Evolutionary conservation across 2,888 invertebrate species (phyloP).

Genomic region (Ophion obscuratus): DNA sequence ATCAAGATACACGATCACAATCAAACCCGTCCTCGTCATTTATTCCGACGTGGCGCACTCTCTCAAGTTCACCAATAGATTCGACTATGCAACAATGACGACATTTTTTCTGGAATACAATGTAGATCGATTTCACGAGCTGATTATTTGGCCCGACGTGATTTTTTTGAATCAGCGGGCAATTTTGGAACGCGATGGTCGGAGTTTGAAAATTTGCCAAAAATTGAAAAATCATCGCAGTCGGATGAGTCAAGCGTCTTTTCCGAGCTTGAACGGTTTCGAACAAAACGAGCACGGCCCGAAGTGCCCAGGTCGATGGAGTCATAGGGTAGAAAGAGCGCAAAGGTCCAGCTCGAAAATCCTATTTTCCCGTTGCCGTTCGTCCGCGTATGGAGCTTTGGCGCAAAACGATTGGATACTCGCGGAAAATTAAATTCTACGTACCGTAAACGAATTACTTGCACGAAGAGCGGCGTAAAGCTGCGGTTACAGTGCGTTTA

Average conservation of each 20-base stretch:
- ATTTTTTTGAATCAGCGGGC: neutral
- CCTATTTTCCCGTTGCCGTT: no score
- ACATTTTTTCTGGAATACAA: neutral
- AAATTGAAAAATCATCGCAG: neutral
- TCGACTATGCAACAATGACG: neutral
- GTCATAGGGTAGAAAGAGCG: neutral
- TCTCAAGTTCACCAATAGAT: neutral
- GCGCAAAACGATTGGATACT: neutral
- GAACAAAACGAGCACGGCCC: neutral
- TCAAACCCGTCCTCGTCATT: neutral
- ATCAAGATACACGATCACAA: neutral
- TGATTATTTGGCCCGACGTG: no score
- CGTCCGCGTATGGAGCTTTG: no score
- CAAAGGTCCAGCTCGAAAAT: no score
- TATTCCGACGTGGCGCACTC: neutral
- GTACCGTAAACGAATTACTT: constrained; percentile 43
- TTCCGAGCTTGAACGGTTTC: constrained; percentile 1
- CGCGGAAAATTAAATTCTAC: constrained; percentile 23
- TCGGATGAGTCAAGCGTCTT: neutral
- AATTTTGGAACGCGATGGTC: neutral
- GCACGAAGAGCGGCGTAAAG: constrained; percentile 25
- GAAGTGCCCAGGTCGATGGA: no score
- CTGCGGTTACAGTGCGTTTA: constrained; percentile 38
- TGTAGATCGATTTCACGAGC: neutral
- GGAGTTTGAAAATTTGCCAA: neutral